Conservation (phyloP, 2,113 vertebrate genomes). For the Macroglossus sobrinus region DNA sequence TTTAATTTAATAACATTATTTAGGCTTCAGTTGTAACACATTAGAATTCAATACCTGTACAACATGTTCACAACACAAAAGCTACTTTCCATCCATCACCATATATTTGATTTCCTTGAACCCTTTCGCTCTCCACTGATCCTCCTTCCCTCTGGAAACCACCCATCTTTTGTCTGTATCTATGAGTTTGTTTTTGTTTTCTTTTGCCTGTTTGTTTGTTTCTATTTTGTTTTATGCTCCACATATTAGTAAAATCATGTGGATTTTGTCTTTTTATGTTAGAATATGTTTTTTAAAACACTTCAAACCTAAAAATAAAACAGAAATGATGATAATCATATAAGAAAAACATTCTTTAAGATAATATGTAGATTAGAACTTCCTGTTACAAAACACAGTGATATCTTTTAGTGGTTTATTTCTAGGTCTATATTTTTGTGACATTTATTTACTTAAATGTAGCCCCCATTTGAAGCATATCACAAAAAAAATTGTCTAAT, state of each 20-base stretch:
- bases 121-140: too few relatives aligned
- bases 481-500: constrained; percentile 64
- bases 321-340: not conserved
- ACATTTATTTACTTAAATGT: not conserved
- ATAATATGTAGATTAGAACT: not conserved
- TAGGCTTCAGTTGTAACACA: not conserved
- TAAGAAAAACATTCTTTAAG: not conserved
- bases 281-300: not conserved
- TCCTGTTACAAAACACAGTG: not conserved
- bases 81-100: not conserved
- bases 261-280: not conserved
- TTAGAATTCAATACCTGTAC: not conserved
- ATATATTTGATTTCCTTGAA: not conserved
- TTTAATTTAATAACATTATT: not conserved
- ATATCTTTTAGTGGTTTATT: not conserved
- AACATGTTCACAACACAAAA: not conserved
- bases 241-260: not conserved
- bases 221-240: not conserved
- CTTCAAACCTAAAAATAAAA: constrained; percentile 12
- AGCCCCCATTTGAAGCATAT: constrained; percentile 63
- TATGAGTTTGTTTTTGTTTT: not conserved
- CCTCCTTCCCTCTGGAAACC: not conserved
- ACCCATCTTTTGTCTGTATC: not conserved
- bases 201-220: not conserved
- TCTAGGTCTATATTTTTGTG: not conserved